These are phyloP conservation scores for Todiramphus chloris DNA, from an alignment of 2,113 vertebrate species.

Conservation along the genomic window DNA sequence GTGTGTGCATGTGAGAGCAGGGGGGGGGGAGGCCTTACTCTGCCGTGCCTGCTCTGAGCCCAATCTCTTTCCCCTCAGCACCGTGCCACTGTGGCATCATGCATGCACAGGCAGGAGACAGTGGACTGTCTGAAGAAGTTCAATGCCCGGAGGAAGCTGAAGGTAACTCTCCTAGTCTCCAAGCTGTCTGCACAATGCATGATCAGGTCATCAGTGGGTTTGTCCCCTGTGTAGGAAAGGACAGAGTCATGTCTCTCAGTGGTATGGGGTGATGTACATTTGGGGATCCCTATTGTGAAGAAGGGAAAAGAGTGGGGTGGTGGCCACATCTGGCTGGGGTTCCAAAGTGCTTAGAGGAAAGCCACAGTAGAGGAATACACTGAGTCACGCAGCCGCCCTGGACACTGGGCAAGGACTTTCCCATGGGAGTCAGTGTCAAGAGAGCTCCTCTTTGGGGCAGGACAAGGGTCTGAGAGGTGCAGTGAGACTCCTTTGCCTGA, in stretches of 20 bases:
- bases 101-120: conserved; percentile 97
- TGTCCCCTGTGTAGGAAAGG: not conserved
- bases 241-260: not conserved
- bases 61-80: conserved; percentile 74
- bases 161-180: conserved; percentile 75
- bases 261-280: not conserved
- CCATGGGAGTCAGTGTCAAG: not conserved
- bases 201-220: not conserved
- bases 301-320: not conserved
- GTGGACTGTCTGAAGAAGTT: conserved; percentile 98
- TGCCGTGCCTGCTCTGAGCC: not conserved
- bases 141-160: conserved; percentile 94
- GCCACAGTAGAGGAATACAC: not conserved
- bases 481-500: not conserved
- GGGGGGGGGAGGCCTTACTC: not conserved
- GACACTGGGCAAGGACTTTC: not conserved
- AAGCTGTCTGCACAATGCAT: not conserved
- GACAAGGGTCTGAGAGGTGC: not conserved
- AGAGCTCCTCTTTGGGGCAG: not conserved
- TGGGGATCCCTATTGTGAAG: not conserved
- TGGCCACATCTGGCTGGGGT: not conserved
- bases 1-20: not conserved
- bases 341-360: not conserved
- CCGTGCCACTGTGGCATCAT: conserved; percentile 94
- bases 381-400: not conserved